Evolutionary conservation across 2,113 vertebrate species (phyloP).

Genomic region (Mus musculus): GRCm39 chr2:130978001-130978500

Average conservation of each 20-base stretch:
- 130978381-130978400: background rate
- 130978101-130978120: background rate
- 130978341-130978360: background rate
- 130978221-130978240: background rate
- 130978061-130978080: background rate
- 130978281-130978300: slow-evolving; percentile 15
- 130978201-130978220: slow-evolving; percentile 2
- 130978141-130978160: background rate
- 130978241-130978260: background rate
- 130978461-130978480: background rate
- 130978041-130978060: background rate
- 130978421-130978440: background rate
- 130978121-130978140: background rate
- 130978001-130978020: background rate
- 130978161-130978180: background rate
- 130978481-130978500: slow-evolving; percentile 37
- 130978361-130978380: background rate
- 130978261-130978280: background rate
- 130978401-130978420: slow-evolving; percentile 9
- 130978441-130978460: background rate
- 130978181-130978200: background rate
- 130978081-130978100: background rate
- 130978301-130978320: slow-evolving; percentile 2
- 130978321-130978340: background rate
- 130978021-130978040: background rate